Base-by-base conservation (phyloP, 2,888 invertebrate genomes). In the Brachyptera risi region DNA sequence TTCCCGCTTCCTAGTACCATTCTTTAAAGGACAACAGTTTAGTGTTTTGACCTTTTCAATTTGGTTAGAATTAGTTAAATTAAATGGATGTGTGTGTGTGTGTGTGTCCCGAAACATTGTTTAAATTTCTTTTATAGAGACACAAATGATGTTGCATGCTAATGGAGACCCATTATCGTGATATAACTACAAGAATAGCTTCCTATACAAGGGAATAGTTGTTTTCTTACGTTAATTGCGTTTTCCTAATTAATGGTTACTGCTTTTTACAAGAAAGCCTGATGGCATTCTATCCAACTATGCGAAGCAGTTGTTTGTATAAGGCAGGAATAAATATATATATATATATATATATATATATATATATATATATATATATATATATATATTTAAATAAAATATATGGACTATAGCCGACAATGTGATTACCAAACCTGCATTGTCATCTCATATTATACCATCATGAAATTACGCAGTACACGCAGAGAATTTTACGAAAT, bases 71-170 rank as follows among this genome's bases (percentile, higher is more conserved):
- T 31, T 7, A 31, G 31, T 31, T 31, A 7, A 47, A 47, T 47
- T 21, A 47, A 47, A 47, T 24, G 24, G 3, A 11, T 21, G 9
- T 47, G 23, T 23, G 24, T 47, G 23, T 2, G 47, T 11, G 47
- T 4, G 9, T 31, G 11, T 31, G 5, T 31, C 31, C 11, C n/a
- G n/a, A n/a, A n/a, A n/a, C n/a, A n/a, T n/a, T n/a, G n/a, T n/a
- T n/a, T n/a, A n/a, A n/a, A n/a, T 31, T 31, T 11, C 31, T 31
- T 11, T 31, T 31, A 7, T 31, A 7, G 7, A 31, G 11, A 11
- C 31, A 17, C 61, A 47, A 35, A 24, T 42, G 47, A 40, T 31
- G 37, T 47, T 35, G 59, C 59, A 47, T 62, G 59, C 24, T 42
- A 42, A 40, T 26, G 57, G 23, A 19, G 15, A 21, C 15, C 21